Conservation (phyloP, 2,797 vertebrate species). For the Ictinia mississippiensis region DNA sequence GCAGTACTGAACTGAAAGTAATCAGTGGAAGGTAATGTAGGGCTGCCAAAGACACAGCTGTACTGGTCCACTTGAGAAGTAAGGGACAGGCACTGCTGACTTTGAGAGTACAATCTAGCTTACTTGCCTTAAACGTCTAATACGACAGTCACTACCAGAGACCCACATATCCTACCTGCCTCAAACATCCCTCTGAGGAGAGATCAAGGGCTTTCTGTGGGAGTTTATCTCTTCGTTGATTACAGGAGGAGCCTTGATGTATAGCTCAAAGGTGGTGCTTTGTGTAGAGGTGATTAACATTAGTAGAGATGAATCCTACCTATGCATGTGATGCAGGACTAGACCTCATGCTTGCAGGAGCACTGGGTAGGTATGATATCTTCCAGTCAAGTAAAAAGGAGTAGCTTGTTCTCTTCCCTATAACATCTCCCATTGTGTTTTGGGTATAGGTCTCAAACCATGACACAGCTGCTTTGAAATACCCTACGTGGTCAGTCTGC, state of each 20-base stretch:
- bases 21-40: background rate
- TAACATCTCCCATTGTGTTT: background rate
- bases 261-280: background rate
- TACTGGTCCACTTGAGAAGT: background rate
- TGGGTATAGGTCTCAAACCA: background rate
- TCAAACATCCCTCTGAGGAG: background rate
- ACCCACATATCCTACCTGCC: background rate
- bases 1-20: background rate
- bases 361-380: background rate
- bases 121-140: background rate
- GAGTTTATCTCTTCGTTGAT: background rate
- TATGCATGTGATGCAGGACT: background rate
- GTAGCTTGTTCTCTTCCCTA: background rate
- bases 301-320: background rate
- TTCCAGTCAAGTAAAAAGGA: background rate
- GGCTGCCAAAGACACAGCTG: background rate
- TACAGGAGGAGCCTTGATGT: background rate
- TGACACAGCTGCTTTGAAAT: background rate
- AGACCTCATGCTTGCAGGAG: background rate
- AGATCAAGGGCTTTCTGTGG: background rate
- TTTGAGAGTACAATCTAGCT: background rate
- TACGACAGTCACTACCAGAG: background rate
- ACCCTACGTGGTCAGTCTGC: background rate
- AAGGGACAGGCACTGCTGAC: background rate
- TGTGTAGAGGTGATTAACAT: background rate